Evolutionary conservation across 2,888 invertebrate species (phyloP), one percentile per base, ranked within the genome.

Genomic region (Acleris literana): DNA sequence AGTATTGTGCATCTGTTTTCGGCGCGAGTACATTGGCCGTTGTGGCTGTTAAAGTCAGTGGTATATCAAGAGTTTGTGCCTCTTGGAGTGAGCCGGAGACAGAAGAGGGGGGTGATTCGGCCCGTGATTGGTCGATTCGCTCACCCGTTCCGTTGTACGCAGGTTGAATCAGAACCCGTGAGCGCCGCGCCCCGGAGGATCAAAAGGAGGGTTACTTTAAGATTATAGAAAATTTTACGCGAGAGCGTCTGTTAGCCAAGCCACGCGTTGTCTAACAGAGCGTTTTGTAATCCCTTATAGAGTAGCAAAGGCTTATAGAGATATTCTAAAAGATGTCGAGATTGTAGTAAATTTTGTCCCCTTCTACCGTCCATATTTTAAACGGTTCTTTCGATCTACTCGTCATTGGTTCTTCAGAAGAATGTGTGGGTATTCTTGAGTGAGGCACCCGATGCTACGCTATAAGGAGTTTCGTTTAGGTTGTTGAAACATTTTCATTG

Each of bases 121-220:
- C 87, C 79, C 72, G 60, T 74, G 70, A 76, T 81, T 77, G 79
- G 88, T 88, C 87, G 89, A 81, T 72, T 88, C 90, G 90, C 89
- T 91, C 82, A 91, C 88, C 86, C 88, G 82, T 90, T 90, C 84
- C 88, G 83, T 91, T 92, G 81, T 90, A 88, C 87, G 88, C 92
- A 92, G 92, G 92, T 92, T 92, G 84, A 92, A 92, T 85, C 92
- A 92, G 76, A 92, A 92, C 75, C 92, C 92, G 70, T 92, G 64
- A 63, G 48, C 68, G 39, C 52, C 70, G 64, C 44, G 58, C 53
- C 63, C 69, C 58, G 69, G 71, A 73, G 69, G 70, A 72, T 59
- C 46, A 64, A 48, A 48, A 17, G 53, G 39, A 67, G 66, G 44
- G 20, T 44, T 68, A 52, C 53, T 49, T 64, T 61, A 51, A 66